A percentile compares a stretch with the other conserved stretches of the same genome.
Evolutionary conservation across 2,113 vertebrate genomes (phyloP).

Genomic region (Ciconia maguari): DNA sequence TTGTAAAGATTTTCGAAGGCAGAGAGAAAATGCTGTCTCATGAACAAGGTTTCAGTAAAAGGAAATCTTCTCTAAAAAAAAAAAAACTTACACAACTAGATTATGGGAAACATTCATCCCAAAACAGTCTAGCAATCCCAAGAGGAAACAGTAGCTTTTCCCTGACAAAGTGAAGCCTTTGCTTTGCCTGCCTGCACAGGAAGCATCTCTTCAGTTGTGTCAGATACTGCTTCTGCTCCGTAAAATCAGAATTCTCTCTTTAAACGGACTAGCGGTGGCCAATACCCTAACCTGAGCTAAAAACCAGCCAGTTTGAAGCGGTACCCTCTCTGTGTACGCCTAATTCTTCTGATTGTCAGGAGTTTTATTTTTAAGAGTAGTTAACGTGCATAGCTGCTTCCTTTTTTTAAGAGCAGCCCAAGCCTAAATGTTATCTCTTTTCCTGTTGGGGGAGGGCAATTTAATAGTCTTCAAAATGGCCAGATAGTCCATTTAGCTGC

Average conservation of each 20-base stretch:
- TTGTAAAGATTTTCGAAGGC: neutral
- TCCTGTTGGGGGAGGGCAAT: neutral
- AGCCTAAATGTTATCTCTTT: neutral
- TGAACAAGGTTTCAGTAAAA: conserved; percentile 19
- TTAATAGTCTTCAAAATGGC: neutral
- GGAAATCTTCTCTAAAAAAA: neutral
- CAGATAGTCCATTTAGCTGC: neutral
- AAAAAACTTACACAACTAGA: neutral
- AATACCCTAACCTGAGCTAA: neutral
- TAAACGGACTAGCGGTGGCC: neutral
- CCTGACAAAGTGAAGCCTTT: neutral
- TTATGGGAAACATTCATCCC: neutral
- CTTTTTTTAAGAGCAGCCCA: neutral
- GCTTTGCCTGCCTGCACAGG: neutral
- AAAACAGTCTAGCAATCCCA: neutral
- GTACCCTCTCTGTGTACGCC: neutral
- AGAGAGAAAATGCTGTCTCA: neutral
- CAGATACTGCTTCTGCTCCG: conserved; percentile 1
- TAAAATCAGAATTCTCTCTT: neutral
- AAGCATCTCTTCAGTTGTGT: neutral
- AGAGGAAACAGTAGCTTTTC: neutral
- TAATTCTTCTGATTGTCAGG: neutral
- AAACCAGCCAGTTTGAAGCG: neutral
- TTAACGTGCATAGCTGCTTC: neutral
- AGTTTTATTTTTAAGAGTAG: neutral